These are phyloP conservation scores for Silvanus unidentatus DNA, from an alignment of 2,888 invertebrate genomes.

Conservation along the genomic window DNA sequence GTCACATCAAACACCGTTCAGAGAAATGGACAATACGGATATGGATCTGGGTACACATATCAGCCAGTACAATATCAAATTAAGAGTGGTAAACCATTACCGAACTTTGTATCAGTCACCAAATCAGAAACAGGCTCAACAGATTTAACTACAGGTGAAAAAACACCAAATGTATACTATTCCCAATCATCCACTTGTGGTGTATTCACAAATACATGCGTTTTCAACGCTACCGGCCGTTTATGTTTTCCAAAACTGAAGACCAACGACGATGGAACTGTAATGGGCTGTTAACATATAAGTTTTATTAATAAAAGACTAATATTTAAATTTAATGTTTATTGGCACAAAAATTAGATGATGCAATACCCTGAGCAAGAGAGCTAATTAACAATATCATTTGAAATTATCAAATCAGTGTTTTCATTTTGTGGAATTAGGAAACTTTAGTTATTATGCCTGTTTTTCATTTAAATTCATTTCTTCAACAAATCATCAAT, in stretches of 20 bases:
- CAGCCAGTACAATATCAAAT: constrained; percentile 36
- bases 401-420: background rate
- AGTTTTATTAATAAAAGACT: too few relatives aligned
- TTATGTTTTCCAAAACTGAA: constrained; percentile 77
- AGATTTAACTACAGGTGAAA: constrained; percentile 56
- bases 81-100: constrained; percentile 48
- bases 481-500: constrained; percentile 12
- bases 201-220: constrained; percentile 80
- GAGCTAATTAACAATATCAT: constrained; percentile 11
- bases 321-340: constrained; percentile 8
- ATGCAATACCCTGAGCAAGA: constrained; percentile 22
- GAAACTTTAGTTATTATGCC: background rate
- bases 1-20: constrained; percentile 36
- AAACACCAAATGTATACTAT: constrained; percentile 73
- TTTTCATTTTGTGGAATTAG: background rate
- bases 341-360: constrained; percentile 24
- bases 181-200: constrained; percentile 84
- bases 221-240: constrained; percentile 72
- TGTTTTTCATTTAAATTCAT: background rate
- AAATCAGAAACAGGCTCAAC: constrained; percentile 71
- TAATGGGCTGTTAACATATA: constrained; percentile 52
- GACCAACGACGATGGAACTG: constrained; percentile 68
- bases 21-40: constrained; percentile 35
- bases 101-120: constrained; percentile 70
- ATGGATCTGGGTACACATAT: constrained; percentile 39